Base-by-base conservation (phyloP, 2,888 invertebrate genomes). In the Perizoma affinitatum region DNA sequence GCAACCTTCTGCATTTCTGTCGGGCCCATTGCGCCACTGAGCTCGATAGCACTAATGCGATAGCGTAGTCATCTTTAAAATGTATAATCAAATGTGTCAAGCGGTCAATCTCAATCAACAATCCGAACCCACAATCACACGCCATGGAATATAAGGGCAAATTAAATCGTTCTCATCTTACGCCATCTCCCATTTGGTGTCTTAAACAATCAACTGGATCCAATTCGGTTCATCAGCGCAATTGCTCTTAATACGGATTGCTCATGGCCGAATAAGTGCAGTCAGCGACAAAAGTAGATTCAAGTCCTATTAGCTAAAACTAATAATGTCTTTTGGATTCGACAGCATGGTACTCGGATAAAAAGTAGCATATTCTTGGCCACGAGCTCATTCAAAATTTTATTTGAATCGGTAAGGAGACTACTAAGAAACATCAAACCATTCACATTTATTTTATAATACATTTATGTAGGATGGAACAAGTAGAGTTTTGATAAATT, bases 151-250 rank as follows among this genome's bases (percentile, higher is more conserved):
- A 49, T 54, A 58, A 56, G 63, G 55, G 38, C 63, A 63, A 63
- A 58, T 58, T 54, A 57, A 53, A 61, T 56, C 9, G 50, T 50
- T 22, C 49, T 45, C 58, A 58, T 58, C 55, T 63, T 80, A 75
- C 81, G 79, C 74, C 82, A 81, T 79, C 78, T 72, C 72, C 82
- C 78, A 88, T 83, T 87, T 84, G 76, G 75, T 76, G 70, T 79
- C 86, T 91, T 88, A 87, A 86, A 86, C 89, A 86, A 89, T 90
- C 84, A 84, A 83, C 75, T 80, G 86, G 81, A 88, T 86, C 86
- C 87, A 90, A 90, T 90, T 91, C 86, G 75, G 84, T 83, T 80
- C 82, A 87, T 91, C 86, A 90, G 81, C 79, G 76, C 88, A 90
- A 91, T 91, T 91, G 85, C 79, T 86, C 84, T 85, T 88, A 85